Evolutionary conservation across 2,888 invertebrate genomes (phyloP).

Genomic region (Microctonus hyperodae): DNA sequence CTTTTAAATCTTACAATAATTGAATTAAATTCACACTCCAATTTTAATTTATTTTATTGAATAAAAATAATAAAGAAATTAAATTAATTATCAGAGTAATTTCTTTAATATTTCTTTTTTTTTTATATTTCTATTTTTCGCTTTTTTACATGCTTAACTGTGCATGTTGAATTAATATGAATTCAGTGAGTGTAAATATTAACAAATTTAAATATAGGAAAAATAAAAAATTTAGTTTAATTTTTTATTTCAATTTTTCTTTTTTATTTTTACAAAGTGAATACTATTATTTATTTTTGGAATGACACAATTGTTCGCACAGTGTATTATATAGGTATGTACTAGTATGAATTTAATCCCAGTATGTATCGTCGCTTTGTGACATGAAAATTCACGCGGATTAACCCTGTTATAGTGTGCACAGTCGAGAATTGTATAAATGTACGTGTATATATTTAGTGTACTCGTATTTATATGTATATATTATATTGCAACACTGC

Average conservation of each 20-base stretch:
- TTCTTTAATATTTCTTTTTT: too few species aligned
- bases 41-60: too few species aligned
- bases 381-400: constrained; percentile 38
- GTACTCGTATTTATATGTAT: background rate
- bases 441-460: background rate
- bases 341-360: constrained; percentile 34
- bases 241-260: too few species aligned
- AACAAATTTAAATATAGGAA: too few species aligned
- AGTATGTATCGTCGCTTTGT: constrained; percentile 35
- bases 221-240: too few species aligned
- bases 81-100: too few species aligned
- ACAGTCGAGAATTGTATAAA: constrained; percentile 6
- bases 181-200: too few species aligned
- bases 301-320: background rate
- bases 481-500: constrained; percentile 3
- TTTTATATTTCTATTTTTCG: too few species aligned
- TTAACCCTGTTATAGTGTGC: constrained; percentile 23
- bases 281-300: constrained; percentile 4
- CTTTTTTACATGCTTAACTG: too few species aligned
- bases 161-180: too few species aligned
- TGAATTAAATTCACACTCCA: too few species aligned
- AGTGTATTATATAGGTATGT: background rate
- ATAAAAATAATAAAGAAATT: too few species aligned
- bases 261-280: background rate
- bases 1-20: background rate